Conservation (phyloP, 2,888 invertebrate species). For the Heliconius ismenius region DNA sequence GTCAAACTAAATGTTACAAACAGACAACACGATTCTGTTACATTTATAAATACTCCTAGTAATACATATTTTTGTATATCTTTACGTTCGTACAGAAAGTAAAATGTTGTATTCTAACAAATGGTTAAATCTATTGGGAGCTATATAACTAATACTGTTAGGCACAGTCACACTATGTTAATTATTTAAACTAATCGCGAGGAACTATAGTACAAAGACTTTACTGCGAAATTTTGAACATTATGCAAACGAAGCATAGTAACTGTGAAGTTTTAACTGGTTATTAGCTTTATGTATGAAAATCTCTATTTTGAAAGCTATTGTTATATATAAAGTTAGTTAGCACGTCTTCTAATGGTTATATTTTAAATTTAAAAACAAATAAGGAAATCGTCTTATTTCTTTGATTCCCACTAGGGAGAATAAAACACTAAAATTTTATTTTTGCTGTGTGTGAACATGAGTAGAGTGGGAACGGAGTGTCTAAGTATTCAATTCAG, state of each 20-base stretch:
- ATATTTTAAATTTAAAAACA: too few relatives aligned
- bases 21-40: too few relatives aligned
- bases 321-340: not conserved
- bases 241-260: constrained; percentile 24
- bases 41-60: too few relatives aligned
- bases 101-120: not conserved
- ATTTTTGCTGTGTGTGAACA: too few relatives aligned
- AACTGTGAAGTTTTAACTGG: constrained; percentile 25
- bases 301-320: constrained; percentile 12
- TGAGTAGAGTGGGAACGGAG: too few relatives aligned
- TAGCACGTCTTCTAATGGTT: not conserved
- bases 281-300: constrained; percentile 17
- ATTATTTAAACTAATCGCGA: constrained; percentile 13
- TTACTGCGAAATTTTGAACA: constrained; percentile 21
- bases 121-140: not conserved
- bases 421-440: too few relatives aligned
- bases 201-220: not conserved
- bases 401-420: too few relatives aligned
- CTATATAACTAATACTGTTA: not conserved
- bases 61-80: too few relatives aligned
- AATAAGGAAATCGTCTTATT: too few relatives aligned
- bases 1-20: too few relatives aligned
- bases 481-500: too few relatives aligned
- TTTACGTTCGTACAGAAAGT: too few relatives aligned
- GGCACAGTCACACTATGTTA: not conserved